These are phyloP conservation scores for Triplophysa siluroides DNA, from an alignment of 2,113 vertebrate genomes.

Conservation along the genomic window DNA sequence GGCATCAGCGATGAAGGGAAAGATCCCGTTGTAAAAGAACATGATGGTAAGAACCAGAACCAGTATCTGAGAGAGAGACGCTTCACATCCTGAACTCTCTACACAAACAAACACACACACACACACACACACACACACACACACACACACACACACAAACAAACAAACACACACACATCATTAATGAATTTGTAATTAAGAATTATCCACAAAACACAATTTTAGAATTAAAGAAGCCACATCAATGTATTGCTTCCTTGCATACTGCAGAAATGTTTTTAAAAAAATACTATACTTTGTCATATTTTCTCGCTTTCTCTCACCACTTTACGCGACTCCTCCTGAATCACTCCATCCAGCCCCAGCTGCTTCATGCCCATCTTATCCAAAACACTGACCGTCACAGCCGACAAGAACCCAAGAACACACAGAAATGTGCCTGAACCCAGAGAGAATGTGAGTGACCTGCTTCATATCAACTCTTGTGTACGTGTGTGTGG, in stretches of 20 bases:
- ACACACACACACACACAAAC: conserved; percentile 27
- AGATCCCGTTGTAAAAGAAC: conserved; percentile 83
- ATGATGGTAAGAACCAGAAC: conserved; percentile 81
- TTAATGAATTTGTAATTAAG: too few relatives aligned
- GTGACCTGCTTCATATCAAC: not conserved
- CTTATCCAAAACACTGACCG: conserved; percentile 76
- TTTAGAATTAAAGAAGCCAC: too few relatives aligned
- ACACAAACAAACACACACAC: conserved; percentile 38
- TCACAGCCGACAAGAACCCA: conserved; percentile 74
- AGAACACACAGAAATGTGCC: conserved; percentile 77
- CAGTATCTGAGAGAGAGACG: conserved; percentile 74
- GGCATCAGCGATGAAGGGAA: conserved; percentile 81
- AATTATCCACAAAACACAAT: too few relatives aligned
- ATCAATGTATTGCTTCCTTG: too few relatives aligned
- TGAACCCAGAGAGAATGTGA: conserved; percentile 48
- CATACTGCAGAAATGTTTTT: too few relatives aligned
- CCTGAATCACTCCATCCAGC: conserved; percentile 75
- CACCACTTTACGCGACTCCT: conserved; percentile 81
- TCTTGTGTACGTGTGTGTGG: conserved; percentile 17
- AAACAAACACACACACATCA: too few relatives aligned
- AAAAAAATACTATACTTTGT: too few relatives aligned
- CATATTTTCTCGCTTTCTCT: not conserved
- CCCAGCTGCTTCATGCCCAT: conserved; percentile 79
- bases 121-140: conserved; percentile 11
- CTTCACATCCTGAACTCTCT: conserved; percentile 77